Evolutionary conservation across 2,797 vertebrate species (phyloP), one percentile per base, ranked within the genome.

Genomic region (Sphaeramia orbicularis): DNA sequence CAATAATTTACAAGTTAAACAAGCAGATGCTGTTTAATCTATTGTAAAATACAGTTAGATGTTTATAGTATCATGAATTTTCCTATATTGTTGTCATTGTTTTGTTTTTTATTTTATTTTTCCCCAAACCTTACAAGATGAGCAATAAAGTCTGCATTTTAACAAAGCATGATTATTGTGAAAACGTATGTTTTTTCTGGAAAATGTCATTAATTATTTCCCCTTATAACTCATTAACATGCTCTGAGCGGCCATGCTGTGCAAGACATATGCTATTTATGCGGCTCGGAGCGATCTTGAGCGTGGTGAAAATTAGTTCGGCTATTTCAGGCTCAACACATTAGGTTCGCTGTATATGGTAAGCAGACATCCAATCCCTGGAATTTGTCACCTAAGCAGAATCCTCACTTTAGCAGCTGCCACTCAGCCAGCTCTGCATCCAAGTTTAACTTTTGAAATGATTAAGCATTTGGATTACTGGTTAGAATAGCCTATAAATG

Each of bases 321-420:
- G 83, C 92, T 93, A 94, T 94, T 94, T 93, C 85, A 67, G 92
- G 85, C 91, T 89, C 90, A 78, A 81, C 85, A 76, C 81, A 76
- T 91, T 86, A 85, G 51, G 43, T 53, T 40, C 10, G 14, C 93
- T 94, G 73, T 92, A 93, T 87, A 93, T 83, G 93, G 92, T 62
- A 70, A 61, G 84, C 64, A 44, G 93, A 93, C 88, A 94, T 80
- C 60, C 88, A 92, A 93, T 87, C 88, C 91, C 59, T 19, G 43
- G 92, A 94, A 94, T 94, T 54, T 88, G 90, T 80, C 49, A 36
- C 80, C 80, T 79, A 86, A 92, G 92, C 90, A 89, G 65, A 90
- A 91, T 86, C 77, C 37, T 51, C 65, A 83, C 61, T 67, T 79
- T 74, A 62, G 53, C 84, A 76, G 78, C 76, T 77, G 82, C 72